Evolutionary conservation across 37 sponge, comb jelly and placozoan genomes (phyloP).

Genomic region (Ephydatia muelleri): DNA sequence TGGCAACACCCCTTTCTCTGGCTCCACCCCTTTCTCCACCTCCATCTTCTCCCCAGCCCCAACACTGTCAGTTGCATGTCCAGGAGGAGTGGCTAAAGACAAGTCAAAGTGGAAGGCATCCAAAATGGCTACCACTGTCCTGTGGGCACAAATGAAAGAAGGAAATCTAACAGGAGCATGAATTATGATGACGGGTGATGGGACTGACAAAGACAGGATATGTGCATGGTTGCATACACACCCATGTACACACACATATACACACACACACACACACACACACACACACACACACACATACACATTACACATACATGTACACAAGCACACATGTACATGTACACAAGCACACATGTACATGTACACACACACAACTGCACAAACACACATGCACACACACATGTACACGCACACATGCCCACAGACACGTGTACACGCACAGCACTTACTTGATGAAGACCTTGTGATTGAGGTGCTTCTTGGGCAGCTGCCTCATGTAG

Average conservation of each 20-base stretch:
- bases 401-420: background rate
- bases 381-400: background rate
- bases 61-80: background rate
- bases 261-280: background rate
- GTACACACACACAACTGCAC: background rate
- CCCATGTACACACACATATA: no score
- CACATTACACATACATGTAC: background rate
- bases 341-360: no score
- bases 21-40: background rate
- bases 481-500: slow-evolving; percentile 67
- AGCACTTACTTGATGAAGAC: slow-evolving; percentile 58
- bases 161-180: background rate
- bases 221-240: no score
- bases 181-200: background rate
- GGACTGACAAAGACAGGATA: no score
- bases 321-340: background rate
- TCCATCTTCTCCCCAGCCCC: background rate
- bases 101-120: slow-evolving; percentile 80
- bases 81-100: background rate
- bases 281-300: background rate
- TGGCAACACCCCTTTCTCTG: background rate
- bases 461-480: slow-evolving; percentile 49
- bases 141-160: background rate
- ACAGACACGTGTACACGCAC: background rate
- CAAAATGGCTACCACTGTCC: slow-evolving; percentile 74